phyloP scores from a whole-genome alignment of 2,797 vertebrate genomes.

The Darevskia nairensis region DNA sequence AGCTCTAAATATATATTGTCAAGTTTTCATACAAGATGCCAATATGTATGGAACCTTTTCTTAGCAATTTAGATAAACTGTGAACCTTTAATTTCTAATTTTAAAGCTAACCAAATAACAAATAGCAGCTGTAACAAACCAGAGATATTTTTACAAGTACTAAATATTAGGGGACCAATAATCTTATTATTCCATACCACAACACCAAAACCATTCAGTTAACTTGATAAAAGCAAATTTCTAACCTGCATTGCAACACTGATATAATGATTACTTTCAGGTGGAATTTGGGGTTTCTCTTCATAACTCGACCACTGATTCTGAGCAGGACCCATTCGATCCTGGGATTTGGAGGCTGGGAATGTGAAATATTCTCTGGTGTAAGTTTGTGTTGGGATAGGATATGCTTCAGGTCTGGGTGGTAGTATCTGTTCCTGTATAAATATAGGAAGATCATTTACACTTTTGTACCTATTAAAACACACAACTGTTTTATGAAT shows the following conservation, averaged over 20 bases:
- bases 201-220: neutral
- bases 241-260: conserved; percentile 86
- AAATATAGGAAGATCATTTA: conserved; percentile 2
- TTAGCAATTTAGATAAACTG: neutral
- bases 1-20: neutral
- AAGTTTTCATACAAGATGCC: fast-evolving
- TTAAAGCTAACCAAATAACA: neutral
- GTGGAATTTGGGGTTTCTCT: conserved; percentile 80
- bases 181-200: conserved; percentile 3
- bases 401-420: conserved; percentile 92
- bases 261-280: conserved; percentile 83
- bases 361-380: conserved; percentile 97
- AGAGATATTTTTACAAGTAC: neutral
- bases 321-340: conserved; percentile 81
- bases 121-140: neutral
- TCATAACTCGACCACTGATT: conserved; percentile 91
- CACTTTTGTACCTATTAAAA: conserved; percentile 12
- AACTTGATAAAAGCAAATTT: conserved; percentile 19
- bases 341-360: conserved; percentile 93
- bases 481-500: conserved; percentile 8
- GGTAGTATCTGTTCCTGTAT: conserved; percentile 89
- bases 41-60: neutral
- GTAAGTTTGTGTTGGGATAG: conserved; percentile 97
- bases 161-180: neutral
- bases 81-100: neutral